phyloP scores from a whole-genome alignment of 2,113 vertebrate species.

The Sturnira hondurensis region DNA sequence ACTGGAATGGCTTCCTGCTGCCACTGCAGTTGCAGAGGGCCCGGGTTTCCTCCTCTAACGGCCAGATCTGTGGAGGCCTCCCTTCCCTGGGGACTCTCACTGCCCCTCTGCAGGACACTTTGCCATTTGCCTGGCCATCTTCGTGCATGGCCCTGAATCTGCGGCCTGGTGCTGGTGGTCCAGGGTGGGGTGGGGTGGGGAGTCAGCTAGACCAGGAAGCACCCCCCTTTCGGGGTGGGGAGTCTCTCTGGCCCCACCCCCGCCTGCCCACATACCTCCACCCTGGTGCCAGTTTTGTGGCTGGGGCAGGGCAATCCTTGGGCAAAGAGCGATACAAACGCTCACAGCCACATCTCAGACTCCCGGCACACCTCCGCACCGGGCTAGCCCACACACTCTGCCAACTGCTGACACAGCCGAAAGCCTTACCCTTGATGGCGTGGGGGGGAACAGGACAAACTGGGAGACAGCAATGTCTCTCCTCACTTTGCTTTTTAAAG shows the following conservation, averaged over 20 bases:
- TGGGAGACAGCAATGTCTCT: constrained; percentile 20
- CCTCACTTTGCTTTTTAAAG: constrained; percentile 66
- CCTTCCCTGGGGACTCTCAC: neutral
- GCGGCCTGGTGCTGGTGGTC: neutral
- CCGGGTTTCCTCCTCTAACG: constrained; percentile 37
- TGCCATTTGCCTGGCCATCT: neutral
- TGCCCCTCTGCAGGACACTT: neutral
- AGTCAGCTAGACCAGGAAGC: neutral
- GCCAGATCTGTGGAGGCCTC: neutral
- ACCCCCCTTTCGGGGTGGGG: neutral
- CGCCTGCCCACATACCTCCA: neutral
- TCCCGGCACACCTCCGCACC: neutral
- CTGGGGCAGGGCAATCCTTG: neutral
- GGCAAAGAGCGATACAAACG: constrained; percentile 3
- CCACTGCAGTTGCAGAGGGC: constrained; percentile 17
- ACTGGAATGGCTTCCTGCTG: constrained; percentile 64
- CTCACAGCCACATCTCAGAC: neutral
- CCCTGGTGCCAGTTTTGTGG: neutral
- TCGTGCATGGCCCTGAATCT: neutral
- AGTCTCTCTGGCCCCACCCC: neutral
- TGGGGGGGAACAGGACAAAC: neutral
- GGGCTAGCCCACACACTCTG: constrained; percentile 35
- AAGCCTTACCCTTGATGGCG: constrained; percentile 42
- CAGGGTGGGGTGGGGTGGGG: neutral
- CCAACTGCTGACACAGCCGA: constrained; percentile 69